A percentile compares a stretch with the other conserved stretches of the same genome.
Conservation (phyloP, 1,140 invertebrate species). For the Portunus trituberculatus region DNA sequence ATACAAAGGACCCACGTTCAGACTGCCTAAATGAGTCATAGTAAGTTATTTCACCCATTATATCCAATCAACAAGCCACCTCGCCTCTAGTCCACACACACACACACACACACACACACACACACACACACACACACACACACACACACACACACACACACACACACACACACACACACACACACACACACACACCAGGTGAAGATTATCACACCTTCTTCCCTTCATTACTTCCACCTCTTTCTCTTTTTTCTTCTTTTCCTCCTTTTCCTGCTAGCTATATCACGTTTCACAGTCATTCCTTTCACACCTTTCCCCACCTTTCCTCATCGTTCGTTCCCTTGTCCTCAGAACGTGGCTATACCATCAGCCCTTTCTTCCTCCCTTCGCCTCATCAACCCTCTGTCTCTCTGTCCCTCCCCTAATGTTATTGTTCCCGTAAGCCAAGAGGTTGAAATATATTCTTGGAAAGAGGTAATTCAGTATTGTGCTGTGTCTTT, state of each 20-base stretch:
- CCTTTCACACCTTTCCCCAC: background rate
- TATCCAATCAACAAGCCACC: background rate
- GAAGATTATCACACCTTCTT: background rate
- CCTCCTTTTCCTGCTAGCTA: background rate
- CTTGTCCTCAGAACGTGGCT: background rate
- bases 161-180: background rate
- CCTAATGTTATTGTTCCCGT: background rate
- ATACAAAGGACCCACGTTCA: background rate
- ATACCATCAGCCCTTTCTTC: background rate
- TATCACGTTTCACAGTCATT: background rate
- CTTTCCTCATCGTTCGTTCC: background rate
- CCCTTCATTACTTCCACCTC: background rate
- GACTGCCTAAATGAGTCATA: background rate
- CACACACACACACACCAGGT: background rate
- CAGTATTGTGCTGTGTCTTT: background rate
- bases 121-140: background rate
- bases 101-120: background rate
- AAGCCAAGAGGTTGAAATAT: background rate
- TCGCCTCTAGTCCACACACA: too few species aligned
- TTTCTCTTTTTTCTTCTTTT: background rate
- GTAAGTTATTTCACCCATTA: background rate
- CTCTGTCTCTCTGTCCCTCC: background rate
- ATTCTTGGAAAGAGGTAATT: background rate
- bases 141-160: conserved; percentile 1
- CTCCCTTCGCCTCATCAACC: background rate